A percentile compares a stretch with the other conserved stretches of the same genome.
Evolutionary conservation across 2,797 vertebrate genomes (phyloP).

Genomic region (Leontocebus nigricollis): DNA sequence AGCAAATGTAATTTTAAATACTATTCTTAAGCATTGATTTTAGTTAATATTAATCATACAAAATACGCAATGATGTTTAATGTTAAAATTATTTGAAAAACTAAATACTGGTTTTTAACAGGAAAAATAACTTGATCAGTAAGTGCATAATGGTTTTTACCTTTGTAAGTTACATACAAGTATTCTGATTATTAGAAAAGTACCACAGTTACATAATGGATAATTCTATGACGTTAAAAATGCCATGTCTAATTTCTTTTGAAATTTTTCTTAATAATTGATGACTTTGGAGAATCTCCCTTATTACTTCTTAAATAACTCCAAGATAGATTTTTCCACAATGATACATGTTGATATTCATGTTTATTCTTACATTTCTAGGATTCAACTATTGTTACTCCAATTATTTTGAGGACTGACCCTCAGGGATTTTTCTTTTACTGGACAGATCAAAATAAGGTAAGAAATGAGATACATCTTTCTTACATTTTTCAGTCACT

Average conservation of each 20-base stretch:
- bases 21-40: slow-evolving; percentile 2
- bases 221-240: slow-evolving; percentile 18
- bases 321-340: slow-evolving; percentile 14
- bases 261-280: slow-evolving; percentile 52
- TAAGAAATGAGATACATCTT: slow-evolving; percentile 74
- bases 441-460: slow-evolving; percentile 91
- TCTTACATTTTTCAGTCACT: background rate
- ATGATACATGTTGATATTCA: slow-evolving; percentile 40
- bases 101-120: slow-evolving; percentile 43
- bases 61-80: slow-evolving; percentile 46
- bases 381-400: slow-evolving; percentile 88
- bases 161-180: background rate
- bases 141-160: background rate
- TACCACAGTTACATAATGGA: background rate
- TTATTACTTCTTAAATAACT: slow-evolving; percentile 36
- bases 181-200: background rate
- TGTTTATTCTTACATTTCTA: slow-evolving; percentile 69
- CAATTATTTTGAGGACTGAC: slow-evolving; percentile 88
- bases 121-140: slow-evolving; percentile 28
- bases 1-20: slow-evolving; percentile 52
- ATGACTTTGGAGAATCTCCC: slow-evolving; percentile 53
- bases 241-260: background rate
- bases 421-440: slow-evolving; percentile 91
- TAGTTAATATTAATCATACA: slow-evolving; percentile 50
- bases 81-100: slow-evolving; percentile 57